Evolutionary conservation across 2,113 vertebrate genomes (phyloP).

Genomic region (rat (Rattus norvegicus)): GRCr8 NC_086036.1:81163001-81163500

Average conservation of each 20-base stretch:
- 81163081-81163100: accelerated
- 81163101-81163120: not conserved
- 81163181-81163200: accelerated
- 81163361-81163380: accelerated
- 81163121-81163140: accelerated
- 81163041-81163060: accelerated
- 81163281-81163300: not conserved
- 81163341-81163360: not conserved
- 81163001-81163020: not conserved
- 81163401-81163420: accelerated
- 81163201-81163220: not conserved
- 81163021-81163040: not conserved
- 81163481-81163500: not conserved
- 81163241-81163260: not conserved
- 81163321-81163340: not conserved
- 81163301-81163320: not conserved
- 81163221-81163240: not conserved
- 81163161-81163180: not conserved
- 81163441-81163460: accelerated
- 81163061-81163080: accelerated
- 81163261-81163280: not conserved
- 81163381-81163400: accelerated
- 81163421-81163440: accelerated
- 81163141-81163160: not conserved
- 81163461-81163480: not conserved